A percentile compares a stretch with the other conserved stretches of the same genome.
phyloP scores from a whole-genome alignment of 2,888 invertebrate species.

The Lepidonotus clava region DNA sequence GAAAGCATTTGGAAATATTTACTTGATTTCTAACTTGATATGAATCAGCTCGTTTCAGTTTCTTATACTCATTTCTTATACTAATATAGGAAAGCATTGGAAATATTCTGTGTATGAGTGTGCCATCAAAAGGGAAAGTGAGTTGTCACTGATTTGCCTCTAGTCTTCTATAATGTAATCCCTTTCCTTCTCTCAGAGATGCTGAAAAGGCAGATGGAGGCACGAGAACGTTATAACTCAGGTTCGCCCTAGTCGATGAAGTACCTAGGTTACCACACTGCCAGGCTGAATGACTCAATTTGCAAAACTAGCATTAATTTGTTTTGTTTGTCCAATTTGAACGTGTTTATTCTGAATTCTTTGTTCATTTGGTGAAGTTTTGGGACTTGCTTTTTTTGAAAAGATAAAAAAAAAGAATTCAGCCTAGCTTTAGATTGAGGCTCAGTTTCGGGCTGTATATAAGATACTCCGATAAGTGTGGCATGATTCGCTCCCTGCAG shows the following conservation, averaged over 20 bases:
- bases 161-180: not conserved
- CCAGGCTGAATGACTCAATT: slow-evolving; percentile 19
- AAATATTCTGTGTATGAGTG: too few relatives aligned
- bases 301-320: not conserved
- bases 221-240: not conserved
- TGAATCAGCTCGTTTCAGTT: too few relatives aligned
- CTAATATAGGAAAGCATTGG: too few relatives aligned
- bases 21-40: too few relatives aligned
- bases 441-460: not conserved
- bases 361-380: not conserved
- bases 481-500: not conserved
- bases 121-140: too few relatives aligned
- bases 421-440: not conserved
- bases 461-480: not conserved
- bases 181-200: slow-evolving; percentile 12
- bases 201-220: slow-evolving; percentile 36
- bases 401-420: not conserved
- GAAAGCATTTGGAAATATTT: too few relatives aligned
- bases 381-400: not conserved
- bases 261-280: slow-evolving; percentile 5
- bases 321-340: too few relatives aligned
- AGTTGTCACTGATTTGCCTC: too few relatives aligned
- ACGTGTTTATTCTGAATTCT: too few relatives aligned
- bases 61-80: too few relatives aligned
- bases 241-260: slow-evolving; percentile 26